Evolutionary conservation across 2,113 vertebrate genomes (phyloP), one percentile per base, ranked within the genome.

Genomic region (Alexandromys fortis): DNA sequence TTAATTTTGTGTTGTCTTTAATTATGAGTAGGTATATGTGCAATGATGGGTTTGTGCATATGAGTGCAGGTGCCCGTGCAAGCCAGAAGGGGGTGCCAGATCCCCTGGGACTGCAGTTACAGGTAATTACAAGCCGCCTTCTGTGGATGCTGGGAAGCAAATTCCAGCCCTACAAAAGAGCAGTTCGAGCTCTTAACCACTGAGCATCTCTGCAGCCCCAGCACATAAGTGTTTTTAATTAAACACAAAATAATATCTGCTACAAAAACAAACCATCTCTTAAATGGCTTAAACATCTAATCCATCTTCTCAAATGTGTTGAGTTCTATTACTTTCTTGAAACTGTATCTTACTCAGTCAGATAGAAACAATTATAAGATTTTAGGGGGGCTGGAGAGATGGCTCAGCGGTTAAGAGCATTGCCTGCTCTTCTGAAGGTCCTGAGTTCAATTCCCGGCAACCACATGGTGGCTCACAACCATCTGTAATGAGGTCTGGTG

Each of bases 301-400:
- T 55, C n/a, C 81, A 33, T 21, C 68, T 87, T 93, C 63, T 86
- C 85, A 86, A 92, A 89, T 9, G 70, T 72, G 49, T 61, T 65
- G 30, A 58, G 87, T 91, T 86, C 21, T 38, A 61, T 17, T 70
- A 86, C 28, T 91, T 73, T 94, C 47, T 94, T 73, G 90, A 73
- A 73, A 72, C 28, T 73, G 28, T 28, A 38, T 26, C 24, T 90
- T 89, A 72, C 45, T 86, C 92, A 58, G 70, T 72, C 63, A 87
- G 81, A 86, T 49, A 42, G 70, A 92, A 65, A 92, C 4, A 52
- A 52, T 1, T 76, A 3, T 38, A 82, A 88, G 52, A 68, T 68
- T 75, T 93, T 47, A 83, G 13, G n/a, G n/a, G n/a, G n/a, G n/a
- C n/a, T n/a, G n/a, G n/a, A n/a, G n/a, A n/a, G n/a, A n/a, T n/a